Evolutionary conservation across 2,113 vertebrate genomes (phyloP).

Genomic region (Sphaerodactylus townsendi): DNA sequence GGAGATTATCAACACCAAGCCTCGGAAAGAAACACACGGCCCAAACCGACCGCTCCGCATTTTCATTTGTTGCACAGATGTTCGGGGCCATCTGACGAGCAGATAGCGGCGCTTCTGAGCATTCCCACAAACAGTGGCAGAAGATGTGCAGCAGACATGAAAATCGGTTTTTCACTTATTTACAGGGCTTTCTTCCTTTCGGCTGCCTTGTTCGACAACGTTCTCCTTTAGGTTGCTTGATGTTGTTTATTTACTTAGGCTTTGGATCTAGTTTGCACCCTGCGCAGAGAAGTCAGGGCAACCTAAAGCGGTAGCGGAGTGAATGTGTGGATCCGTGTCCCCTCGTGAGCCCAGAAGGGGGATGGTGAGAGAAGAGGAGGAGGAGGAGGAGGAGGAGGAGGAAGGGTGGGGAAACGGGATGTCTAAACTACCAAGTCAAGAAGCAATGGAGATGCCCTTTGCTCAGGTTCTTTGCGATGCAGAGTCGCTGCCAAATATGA

Average conservation of each 20-base stretch:
- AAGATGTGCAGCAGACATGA: background rate
- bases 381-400: no score
- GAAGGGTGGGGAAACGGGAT: no score
- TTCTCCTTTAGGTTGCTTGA: constrained; percentile 38
- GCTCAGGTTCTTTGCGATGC: no score
- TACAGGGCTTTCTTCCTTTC: background rate
- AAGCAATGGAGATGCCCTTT: no score
- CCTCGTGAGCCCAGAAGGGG: no score
- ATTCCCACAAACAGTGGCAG: background rate
- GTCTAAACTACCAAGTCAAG: no score
- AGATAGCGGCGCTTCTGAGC: background rate
- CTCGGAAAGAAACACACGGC: constrained; percentile 59
- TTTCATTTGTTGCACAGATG: constrained; percentile 67
- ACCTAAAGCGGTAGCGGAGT: background rate
- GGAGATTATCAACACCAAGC: constrained; percentile 64
- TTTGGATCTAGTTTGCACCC: background rate
- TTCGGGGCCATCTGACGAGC: constrained; percentile 54
- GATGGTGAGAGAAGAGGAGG: no score
- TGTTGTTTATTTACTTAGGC: background rate
- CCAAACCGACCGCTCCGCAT: constrained; percentile 40
- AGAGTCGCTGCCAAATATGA: no score
- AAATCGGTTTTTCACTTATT: constrained; percentile 21
- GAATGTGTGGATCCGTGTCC: background rate
- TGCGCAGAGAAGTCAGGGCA: no score
- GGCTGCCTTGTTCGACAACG: background rate